Evolutionary conservation across 2,888 invertebrate species (phyloP).

Genomic region (Brenthis daphne): DNA sequence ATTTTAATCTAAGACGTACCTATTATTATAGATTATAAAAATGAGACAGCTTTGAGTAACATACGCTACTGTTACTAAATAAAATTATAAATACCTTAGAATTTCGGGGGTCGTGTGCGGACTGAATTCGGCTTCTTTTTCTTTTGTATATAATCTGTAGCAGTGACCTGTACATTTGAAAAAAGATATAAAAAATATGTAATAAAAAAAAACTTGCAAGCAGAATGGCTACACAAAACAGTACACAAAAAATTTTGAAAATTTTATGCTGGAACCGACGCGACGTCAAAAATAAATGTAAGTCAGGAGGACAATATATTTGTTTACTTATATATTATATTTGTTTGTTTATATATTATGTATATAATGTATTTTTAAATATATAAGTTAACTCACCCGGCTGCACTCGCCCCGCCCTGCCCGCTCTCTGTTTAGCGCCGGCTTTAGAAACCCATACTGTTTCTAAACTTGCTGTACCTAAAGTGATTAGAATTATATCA

Average conservation of each 20-base stretch:
- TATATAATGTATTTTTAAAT: not conserved
- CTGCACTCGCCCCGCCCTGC: slow-evolving; percentile 86
- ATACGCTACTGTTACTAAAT: not conserved
- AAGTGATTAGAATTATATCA: not conserved
- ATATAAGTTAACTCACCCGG: slow-evolving; percentile 71
- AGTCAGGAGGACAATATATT: too few relatives aligned
- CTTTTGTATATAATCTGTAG: slow-evolving; percentile 75
- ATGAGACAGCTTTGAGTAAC: too few relatives aligned
- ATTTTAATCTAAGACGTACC: too few relatives aligned
- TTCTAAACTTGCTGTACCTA: slow-evolving; percentile 75
- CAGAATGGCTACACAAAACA: too few relatives aligned
- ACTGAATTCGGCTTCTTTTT: slow-evolving; percentile 73
- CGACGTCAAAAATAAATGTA: too few relatives aligned
- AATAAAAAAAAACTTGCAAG: too few relatives aligned
- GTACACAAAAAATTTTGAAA: too few relatives aligned
- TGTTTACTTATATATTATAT: too few relatives aligned
- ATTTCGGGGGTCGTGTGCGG: slow-evolving; percentile 84
- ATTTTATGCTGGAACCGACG: too few relatives aligned
- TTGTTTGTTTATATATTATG: too few relatives aligned
- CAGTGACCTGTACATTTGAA: slow-evolving; percentile 73
- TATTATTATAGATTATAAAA: too few relatives aligned
- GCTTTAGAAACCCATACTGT: slow-evolving; percentile 85
- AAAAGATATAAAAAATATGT: too few relatives aligned
- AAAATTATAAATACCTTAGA: slow-evolving; percentile 58
- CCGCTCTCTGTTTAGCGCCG: slow-evolving; percentile 84